A percentile compares a stretch with the other conserved stretches of the same genome.
Evolutionary conservation across 2,797 vertebrate species (phyloP).

Genomic region (Champsocephalus esox): DNA sequence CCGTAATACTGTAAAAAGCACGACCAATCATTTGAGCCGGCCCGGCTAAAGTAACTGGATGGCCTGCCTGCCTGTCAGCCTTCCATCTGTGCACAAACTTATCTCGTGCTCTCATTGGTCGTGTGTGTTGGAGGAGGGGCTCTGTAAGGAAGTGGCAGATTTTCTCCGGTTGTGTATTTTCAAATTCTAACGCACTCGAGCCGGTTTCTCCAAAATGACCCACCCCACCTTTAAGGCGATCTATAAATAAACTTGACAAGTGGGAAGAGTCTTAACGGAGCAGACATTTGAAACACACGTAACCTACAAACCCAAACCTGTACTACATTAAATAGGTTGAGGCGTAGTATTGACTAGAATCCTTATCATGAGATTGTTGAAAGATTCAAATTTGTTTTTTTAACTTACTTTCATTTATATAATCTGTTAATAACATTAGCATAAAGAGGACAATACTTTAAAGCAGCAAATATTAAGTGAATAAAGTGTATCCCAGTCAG

Average conservation of each 20-base stretch:
- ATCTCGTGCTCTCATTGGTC: too few relatives aligned
- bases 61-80: too few relatives aligned
- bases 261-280: background rate
- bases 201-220: too few relatives aligned
- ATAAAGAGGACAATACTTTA: background rate
- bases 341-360: background rate
- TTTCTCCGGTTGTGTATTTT: too few relatives aligned
- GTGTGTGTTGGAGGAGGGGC: too few relatives aligned
- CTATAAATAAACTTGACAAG: conserved; percentile 7
- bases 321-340: background rate
- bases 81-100: too few relatives aligned
- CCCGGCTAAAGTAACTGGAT: too few relatives aligned
- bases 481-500: background rate
- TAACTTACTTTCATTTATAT: background rate
- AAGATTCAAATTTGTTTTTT: background rate
- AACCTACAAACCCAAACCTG: background rate
- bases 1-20: too few relatives aligned
- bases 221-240: background rate
- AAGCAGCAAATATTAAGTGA: background rate
- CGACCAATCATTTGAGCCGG: too few relatives aligned
- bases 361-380: background rate
- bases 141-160: too few relatives aligned
- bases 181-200: too few relatives aligned
- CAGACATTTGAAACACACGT: background rate
- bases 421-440: background rate